Conservation (phyloP, 2,888 invertebrate species). For the Neria commutata region DNA sequence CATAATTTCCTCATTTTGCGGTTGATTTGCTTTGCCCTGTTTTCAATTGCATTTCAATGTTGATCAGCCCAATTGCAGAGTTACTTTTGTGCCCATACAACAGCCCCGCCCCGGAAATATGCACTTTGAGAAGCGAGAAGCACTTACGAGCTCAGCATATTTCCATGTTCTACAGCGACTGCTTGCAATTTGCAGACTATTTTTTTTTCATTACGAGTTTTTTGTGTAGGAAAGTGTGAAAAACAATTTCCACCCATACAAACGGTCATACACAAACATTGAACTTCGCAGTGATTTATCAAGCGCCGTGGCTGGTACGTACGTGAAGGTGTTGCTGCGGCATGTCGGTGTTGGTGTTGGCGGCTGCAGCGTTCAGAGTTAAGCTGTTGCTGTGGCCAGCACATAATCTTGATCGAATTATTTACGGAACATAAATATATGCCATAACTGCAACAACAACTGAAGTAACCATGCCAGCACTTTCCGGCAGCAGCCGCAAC, state of each 20-base stretch:
- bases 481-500: conserved; percentile 40
- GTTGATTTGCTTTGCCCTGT: no score
- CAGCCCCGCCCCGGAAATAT: no score
- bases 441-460: conserved; percentile 46
- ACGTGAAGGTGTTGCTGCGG: conserved; percentile 32
- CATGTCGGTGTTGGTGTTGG: conserved; percentile 37
- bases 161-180: no score
- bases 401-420: conserved; percentile 52
- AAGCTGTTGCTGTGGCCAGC: conserved; percentile 28
- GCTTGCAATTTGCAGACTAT: no score
- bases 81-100: no score
- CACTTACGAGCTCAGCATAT: no score
- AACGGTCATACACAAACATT: conserved; percentile 11
- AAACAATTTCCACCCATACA: conserved; percentile 1
- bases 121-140: no score
- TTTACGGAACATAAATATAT: conserved; percentile 55
- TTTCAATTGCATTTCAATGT: no score
- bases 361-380: conserved; percentile 21
- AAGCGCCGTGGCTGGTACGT: conserved; percentile 17
- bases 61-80: no score
- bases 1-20: no score
- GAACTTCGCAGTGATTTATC: conserved; percentile 11
- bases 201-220: no score
- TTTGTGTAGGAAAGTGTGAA: no score
- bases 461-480: conserved; percentile 32